Conservation (phyloP, 2,113 vertebrate genomes). For the Scolopax mira region DNA sequence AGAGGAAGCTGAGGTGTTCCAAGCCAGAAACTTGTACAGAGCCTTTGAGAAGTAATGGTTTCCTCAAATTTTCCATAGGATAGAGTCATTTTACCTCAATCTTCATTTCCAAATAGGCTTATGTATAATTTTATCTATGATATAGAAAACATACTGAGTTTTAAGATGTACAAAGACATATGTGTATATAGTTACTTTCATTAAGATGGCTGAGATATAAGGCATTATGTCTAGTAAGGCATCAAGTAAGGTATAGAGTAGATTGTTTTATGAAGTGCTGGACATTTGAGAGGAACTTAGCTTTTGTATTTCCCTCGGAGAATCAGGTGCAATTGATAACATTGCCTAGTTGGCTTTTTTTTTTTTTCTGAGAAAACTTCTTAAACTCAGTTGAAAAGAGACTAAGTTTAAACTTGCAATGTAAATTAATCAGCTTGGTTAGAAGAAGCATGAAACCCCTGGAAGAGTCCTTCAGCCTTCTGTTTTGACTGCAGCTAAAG, state of each 20-base stretch:
- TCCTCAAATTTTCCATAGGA: neutral
- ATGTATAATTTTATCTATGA: neutral
- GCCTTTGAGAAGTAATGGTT: neutral
- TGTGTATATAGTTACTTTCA: neutral
- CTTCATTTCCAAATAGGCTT: neutral
- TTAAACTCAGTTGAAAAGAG: neutral
- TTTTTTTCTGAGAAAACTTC: neutral
- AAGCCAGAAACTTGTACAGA: neutral
- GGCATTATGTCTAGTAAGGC: neutral
- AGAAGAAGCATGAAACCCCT: neutral
- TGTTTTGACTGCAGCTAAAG: neutral
- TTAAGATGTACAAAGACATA: neutral
- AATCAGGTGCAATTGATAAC: neutral
- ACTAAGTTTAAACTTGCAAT: neutral
- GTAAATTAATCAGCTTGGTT: neutral
- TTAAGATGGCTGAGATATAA: neutral
- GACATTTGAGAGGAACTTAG: neutral
- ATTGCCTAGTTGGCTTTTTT: neutral
- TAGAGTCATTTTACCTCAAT: neutral
- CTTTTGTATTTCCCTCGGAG: neutral
- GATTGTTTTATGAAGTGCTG: neutral
- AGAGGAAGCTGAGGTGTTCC: neutral
- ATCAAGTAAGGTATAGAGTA: neutral
- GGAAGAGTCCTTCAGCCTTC: neutral
- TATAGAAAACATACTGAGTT: neutral